A percentile compares a stretch with the other conserved stretches of the same genome.
phyloP scores from a whole-genome alignment of 2,113 vertebrate species.

The Antechinus stuartii region DNA sequence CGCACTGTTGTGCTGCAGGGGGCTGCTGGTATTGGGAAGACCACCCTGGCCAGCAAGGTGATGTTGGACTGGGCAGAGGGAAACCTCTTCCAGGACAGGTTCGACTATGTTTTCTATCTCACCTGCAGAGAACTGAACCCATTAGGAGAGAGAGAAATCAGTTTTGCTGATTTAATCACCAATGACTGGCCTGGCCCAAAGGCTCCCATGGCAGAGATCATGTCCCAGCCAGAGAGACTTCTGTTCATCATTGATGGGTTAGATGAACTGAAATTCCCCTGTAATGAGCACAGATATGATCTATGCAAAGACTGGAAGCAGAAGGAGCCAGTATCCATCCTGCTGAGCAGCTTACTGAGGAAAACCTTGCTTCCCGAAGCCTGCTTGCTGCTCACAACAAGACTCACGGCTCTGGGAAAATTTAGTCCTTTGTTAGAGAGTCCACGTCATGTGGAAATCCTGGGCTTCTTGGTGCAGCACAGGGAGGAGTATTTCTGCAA shows the following conservation, averaged over 20 bases:
- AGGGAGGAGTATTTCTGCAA: slow-evolving; percentile 77
- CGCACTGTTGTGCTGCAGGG: background rate
- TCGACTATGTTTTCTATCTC: slow-evolving; percentile 68
- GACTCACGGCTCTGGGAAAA: slow-evolving; percentile 73
- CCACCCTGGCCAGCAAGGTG: slow-evolving; percentile 64
- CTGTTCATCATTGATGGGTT: slow-evolving; percentile 83
- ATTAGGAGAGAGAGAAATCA: slow-evolving; percentile 41
- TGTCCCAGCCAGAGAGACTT: slow-evolving; percentile 62
- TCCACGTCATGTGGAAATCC: slow-evolving; percentile 70
- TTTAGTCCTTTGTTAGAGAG: slow-evolving; percentile 68
- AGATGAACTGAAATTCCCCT: slow-evolving; percentile 75
- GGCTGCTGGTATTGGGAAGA: slow-evolving; percentile 74
- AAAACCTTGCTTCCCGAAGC: slow-evolving; percentile 65
- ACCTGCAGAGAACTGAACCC: slow-evolving; percentile 80
- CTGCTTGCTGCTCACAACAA: slow-evolving; percentile 79
- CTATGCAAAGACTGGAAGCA: slow-evolving; percentile 48
- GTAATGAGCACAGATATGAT: background rate
- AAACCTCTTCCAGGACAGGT: too few relatives aligned
- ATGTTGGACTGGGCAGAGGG: too few relatives aligned
- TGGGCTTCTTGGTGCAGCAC: slow-evolving; percentile 72
- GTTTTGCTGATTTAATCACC: slow-evolving; percentile 69
- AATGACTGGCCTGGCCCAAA: slow-evolving; percentile 53
- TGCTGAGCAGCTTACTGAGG: slow-evolving; percentile 76
- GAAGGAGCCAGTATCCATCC: slow-evolving; percentile 46
- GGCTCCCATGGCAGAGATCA: slow-evolving; percentile 37